Base-by-base conservation (phyloP, 2,113 vertebrate genomes). In the Zootoca vivipara region DNA sequence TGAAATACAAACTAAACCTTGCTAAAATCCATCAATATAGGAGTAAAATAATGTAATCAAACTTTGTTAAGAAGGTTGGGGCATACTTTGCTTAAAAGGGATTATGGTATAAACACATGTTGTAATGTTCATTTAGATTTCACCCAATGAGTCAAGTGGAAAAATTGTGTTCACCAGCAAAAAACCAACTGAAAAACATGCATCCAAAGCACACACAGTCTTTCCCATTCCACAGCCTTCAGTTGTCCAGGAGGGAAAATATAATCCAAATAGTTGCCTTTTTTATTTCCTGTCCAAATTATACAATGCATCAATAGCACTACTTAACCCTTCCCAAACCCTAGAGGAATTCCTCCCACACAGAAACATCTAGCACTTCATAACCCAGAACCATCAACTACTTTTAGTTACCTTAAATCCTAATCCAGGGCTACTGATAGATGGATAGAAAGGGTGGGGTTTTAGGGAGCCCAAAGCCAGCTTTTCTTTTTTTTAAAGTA, bases 151-250 rank as follows among this genome's bases (percentile, higher is more conserved):
- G 85, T 93, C 89, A 93, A 93, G 83, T 0, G 89, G 90, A 93
- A 95, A 95, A 95, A 93, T 93, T 90, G 85, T 86, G 62, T 91
- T 91, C 89, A 89, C 26, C 80, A 90, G 40, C 91, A 83, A 65
- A 85, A 90, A 88, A 87, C 90, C 82, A 82, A 94, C 91, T 87
- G 16, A 82, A 67, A 78, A 75, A 56, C 88, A 72, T 81, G 56
- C 77, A 85, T 72, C 78, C 65, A 0, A 35, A 92, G 85, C 52
- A 89, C 33, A 94, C 93, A 91, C 88, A 91, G 88, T 91, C 91
- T 38, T 93, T 93, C 93, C 93, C 93, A 85, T 86, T 72, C 93
- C 91, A 91, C 85, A 92, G 89, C 93, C 94, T 94, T 89, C 93
- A 91, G 94, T 95, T 91, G 92, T 73, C 91, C 83, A 82, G 73